phyloP scores from a whole-genome alignment of 1,140 invertebrate species.

The Magallana gigas region DNA sequence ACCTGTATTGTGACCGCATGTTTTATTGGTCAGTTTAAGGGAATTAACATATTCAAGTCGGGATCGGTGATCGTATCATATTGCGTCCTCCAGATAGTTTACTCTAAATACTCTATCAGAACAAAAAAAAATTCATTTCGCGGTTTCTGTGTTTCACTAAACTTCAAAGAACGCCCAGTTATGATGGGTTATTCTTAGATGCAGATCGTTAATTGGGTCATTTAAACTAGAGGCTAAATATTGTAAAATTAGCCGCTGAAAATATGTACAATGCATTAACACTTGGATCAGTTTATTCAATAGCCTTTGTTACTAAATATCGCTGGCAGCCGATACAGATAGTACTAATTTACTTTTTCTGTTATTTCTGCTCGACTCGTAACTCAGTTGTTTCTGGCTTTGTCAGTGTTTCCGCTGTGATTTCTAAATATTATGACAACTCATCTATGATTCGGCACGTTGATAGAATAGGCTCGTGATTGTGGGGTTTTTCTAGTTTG shows the following conservation, averaged over 20 bases:
- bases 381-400: no score
- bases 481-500: no score
- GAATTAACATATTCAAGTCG: not conserved
- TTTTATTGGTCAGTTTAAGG: not conserved
- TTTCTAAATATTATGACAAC: no score
- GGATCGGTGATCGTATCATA: not conserved
- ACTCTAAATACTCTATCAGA: not conserved
- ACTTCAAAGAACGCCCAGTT: not conserved
- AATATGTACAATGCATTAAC: not conserved
- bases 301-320: not conserved
- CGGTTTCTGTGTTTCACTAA: not conserved
- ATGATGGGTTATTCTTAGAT: not conserved
- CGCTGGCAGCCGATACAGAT: not conserved
- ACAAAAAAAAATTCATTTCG: no score
- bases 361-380: not conserved
- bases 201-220: slow-evolving; percentile 1
- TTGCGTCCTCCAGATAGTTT: not conserved
- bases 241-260: not conserved
- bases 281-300: not conserved
- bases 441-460: no score
- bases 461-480: no score
- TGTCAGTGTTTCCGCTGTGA: no score
- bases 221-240: not conserved
- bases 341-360: not conserved
- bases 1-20: not conserved